Percentiles rank a stretch among this genome's conserved stretches.
Conservation (phyloP, 2,113 vertebrate genomes). For the Dunckerocampus dactyliophorus region DNA sequence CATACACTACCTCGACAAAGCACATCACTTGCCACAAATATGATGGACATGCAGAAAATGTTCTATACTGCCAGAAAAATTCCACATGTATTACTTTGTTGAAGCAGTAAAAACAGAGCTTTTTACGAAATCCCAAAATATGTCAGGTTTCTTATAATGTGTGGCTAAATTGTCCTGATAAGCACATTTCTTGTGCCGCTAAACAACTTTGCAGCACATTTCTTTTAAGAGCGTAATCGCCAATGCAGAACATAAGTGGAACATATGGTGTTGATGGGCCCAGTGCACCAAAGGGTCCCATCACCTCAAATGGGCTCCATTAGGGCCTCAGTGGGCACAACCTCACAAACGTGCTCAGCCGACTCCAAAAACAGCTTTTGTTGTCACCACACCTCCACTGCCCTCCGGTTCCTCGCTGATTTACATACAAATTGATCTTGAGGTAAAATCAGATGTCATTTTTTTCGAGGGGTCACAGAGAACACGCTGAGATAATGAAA, state of each 20-base stretch:
- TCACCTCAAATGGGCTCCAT: conserved; percentile 74
- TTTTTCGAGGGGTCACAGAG: conserved; percentile 72
- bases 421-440: conserved; percentile 82
- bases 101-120: too few species aligned
- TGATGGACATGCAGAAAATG: too few species aligned
- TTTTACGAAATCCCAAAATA: background rate
- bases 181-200: background rate
- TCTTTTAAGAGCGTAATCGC: conserved; percentile 3
- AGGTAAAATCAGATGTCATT: conserved; percentile 80
- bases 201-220: background rate
- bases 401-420: conserved; percentile 71
- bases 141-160: too few species aligned
- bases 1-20: too few species aligned
- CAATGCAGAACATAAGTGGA: conserved; percentile 20
- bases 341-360: conserved; percentile 50
- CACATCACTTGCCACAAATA: too few species aligned
- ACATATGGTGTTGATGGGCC: conserved; percentile 14
- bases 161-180: background rate
- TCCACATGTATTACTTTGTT: too few species aligned
- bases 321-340: conserved; percentile 60
- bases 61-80: too few species aligned
- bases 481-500: conserved; percentile 79
- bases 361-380: conserved; percentile 67
- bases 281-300: conserved; percentile 58
- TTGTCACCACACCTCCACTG: conserved; percentile 61